Conservation (phyloP, 2,113 vertebrate genomes). For the Eretmochelys imbricata region DNA sequence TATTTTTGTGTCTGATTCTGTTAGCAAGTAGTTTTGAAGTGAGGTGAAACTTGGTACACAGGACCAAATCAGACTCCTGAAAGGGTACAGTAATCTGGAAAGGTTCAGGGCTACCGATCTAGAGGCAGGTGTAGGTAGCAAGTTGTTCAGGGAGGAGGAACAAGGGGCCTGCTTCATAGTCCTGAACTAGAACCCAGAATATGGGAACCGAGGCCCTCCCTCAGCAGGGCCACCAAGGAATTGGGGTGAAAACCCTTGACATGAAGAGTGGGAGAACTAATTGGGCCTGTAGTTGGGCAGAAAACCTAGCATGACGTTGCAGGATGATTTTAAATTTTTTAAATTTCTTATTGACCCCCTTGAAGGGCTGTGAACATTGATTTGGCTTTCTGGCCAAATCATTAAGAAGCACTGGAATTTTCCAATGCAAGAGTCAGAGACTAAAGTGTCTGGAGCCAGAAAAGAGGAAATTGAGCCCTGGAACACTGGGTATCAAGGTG, state of each 20-base stretch:
- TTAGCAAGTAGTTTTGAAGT: too few relatives aligned
- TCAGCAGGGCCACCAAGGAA: neutral
- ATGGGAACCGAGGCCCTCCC: neutral
- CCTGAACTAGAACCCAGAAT: neutral
- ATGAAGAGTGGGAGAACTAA: neutral
- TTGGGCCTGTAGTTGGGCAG: neutral
- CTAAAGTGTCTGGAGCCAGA: neutral
- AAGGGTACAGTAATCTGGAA: too few relatives aligned
- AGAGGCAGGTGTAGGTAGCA: neutral
- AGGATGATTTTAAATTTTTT: neutral
- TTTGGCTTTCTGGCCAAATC: neutral
- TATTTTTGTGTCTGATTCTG: too few relatives aligned
- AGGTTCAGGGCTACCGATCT: too few relatives aligned
- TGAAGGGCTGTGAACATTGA: neutral
- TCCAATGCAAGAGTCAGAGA: neutral
- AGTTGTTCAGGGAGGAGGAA: neutral
- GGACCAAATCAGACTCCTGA: too few relatives aligned
- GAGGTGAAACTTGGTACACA: too few relatives aligned
- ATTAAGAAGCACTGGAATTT: neutral
- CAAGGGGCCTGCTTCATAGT: neutral
- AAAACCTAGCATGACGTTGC: neutral
- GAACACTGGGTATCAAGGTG: conserved; percentile 5
- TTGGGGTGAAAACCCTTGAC: neutral
- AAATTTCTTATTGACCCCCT: neutral
- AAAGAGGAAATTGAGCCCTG: conserved; percentile 18